A percentile compares a stretch with the other conserved stretches of the same genome.
Conservation (phyloP, 2,113 vertebrate species). For the Phaethon lepturus region DNA sequence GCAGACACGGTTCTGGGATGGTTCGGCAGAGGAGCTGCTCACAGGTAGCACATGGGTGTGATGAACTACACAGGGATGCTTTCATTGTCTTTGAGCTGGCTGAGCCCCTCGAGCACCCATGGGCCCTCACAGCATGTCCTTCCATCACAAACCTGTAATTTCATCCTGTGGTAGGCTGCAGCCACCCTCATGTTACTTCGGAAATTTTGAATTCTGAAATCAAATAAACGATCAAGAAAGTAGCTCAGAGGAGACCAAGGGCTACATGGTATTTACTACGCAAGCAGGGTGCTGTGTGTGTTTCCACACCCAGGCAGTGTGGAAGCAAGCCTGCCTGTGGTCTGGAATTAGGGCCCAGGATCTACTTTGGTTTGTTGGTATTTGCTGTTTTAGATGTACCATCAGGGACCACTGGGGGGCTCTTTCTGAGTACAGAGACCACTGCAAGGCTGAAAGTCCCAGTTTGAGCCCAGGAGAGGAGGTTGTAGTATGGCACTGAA, state of each 20-base stretch:
- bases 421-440: not conserved
- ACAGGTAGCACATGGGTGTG: not conserved
- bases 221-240: not conserved
- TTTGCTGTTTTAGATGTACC: not conserved
- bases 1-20: not conserved
- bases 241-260: not conserved
- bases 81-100: not conserved
- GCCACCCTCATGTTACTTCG: not conserved
- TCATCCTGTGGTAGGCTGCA: not conserved
- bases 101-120: not conserved
- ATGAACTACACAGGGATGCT: not conserved
- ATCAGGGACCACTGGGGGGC: fast-evolving
- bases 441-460: not conserved
- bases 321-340: not conserved
- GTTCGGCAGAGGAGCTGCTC: not conserved
- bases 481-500: not conserved
- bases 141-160: not conserved
- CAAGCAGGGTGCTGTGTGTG: not conserved
- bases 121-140: not conserved
- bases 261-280: fast-evolving
- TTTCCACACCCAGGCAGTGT: not conserved
- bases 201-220: not conserved
- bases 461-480: not conserved
- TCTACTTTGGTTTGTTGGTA: not conserved
- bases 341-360: not conserved